phyloP scores from a whole-genome alignment of 2,113 vertebrate genomes.

The Thunnus thynnus region DNA sequence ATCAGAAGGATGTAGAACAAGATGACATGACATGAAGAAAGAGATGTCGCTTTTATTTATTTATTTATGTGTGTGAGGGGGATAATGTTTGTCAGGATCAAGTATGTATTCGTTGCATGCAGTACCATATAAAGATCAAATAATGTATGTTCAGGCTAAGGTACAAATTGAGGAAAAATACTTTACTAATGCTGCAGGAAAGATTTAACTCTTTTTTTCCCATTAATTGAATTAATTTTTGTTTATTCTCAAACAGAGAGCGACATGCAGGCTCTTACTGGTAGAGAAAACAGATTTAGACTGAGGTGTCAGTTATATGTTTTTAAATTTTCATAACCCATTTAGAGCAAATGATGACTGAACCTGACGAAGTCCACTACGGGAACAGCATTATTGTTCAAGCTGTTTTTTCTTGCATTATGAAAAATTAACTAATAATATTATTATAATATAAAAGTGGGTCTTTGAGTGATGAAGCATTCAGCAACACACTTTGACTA shows the following conservation, averaged over 20 bases:
- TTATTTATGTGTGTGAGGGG: constrained; percentile 1
- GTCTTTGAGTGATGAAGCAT: neutral
- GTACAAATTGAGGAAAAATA: neutral
- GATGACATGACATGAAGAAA: constrained; percentile 69
- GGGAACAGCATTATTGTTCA: neutral
- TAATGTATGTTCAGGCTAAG: neutral
- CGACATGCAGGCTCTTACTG: neutral
- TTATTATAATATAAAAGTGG: too few relatives aligned
- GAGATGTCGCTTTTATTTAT: constrained; percentile 47
- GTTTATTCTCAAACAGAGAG: neutral
- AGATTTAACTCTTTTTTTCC: neutral
- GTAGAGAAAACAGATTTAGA: neutral
- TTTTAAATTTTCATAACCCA: constrained; percentile 4
- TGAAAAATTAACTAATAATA: neutral
- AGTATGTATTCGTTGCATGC: constrained; percentile 6
- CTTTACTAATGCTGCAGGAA: neutral
- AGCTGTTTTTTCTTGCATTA: constrained; percentile 5
- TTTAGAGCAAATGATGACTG: constrained; percentile 28
- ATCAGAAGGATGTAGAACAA: constrained; percentile 60
- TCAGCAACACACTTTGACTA: neutral
- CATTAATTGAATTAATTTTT: neutral
- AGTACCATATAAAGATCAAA: neutral
- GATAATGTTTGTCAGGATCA: constrained; percentile 23
- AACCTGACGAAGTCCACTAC: neutral
- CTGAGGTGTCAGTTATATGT: neutral